Percentiles rank a stretch among this genome's conserved stretches.
Evolutionary conservation across 2,888 invertebrate species (phyloP).

Genomic region (Xiphydria camelus): DNA sequence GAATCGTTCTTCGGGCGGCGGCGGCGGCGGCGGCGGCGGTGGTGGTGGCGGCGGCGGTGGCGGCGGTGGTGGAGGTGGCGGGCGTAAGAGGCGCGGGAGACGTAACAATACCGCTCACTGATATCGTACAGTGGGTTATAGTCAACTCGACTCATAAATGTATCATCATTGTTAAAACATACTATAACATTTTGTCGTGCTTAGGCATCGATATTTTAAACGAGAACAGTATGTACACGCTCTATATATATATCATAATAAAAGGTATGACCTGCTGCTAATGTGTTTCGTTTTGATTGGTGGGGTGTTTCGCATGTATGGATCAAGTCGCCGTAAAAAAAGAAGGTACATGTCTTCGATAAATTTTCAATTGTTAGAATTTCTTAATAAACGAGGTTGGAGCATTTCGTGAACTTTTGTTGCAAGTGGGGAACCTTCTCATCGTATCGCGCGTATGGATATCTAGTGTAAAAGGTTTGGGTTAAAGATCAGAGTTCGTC

Average conservation of each 20-base stretch:
- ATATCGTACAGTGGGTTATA: background rate
- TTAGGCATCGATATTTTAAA: slow-evolving; percentile 16
- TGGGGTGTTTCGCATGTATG: no score
- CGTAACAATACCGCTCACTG: slow-evolving; percentile 47
- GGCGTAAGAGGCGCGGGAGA: slow-evolving; percentile 49
- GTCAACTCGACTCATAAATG: slow-evolving; percentile 9
- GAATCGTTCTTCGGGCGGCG: slow-evolving; percentile 56
- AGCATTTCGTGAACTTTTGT: no score
- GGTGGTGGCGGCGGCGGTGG: no score
- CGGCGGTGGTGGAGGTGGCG: slow-evolving; percentile 54
- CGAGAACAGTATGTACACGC: background rate
- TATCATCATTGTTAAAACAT: slow-evolving; percentile 27
- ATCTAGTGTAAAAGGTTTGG: no score
- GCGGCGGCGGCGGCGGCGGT: slow-evolving; percentile 48
- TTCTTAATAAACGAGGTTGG: no score
- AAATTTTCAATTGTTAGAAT: no score
- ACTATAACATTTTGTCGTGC: slow-evolving; percentile 29
- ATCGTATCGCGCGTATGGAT: no score
- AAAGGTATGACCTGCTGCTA: slow-evolving; percentile 1
- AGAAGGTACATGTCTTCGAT: no score
- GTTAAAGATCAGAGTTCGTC: no score
- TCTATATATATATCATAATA: slow-evolving; percentile 4
- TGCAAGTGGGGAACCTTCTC: no score
- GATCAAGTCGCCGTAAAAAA: no score
- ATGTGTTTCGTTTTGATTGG: no score